Percentiles rank a stretch among this genome's conserved stretches.
Evolutionary conservation across 2,113 vertebrate genomes (phyloP).

Genomic region (Thomomys bottae): DNA sequence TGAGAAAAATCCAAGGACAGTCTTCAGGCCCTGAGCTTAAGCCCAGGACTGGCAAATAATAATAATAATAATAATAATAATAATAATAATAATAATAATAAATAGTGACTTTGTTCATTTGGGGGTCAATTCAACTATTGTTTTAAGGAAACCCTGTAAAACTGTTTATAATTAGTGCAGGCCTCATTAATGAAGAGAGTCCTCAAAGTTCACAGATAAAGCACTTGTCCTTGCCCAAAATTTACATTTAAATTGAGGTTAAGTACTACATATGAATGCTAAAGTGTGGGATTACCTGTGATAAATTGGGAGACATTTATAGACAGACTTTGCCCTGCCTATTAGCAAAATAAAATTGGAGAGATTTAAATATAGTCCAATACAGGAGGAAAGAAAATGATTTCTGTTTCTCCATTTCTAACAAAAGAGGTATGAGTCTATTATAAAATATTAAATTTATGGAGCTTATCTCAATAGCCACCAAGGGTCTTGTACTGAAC

Average conservation of each 20-base stretch:
- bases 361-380: constrained; percentile 75
- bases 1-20: no score
- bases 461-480: constrained; percentile 80
- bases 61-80: no score
- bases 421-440: constrained; percentile 78
- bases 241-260: constrained; percentile 91
- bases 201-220: constrained; percentile 85
- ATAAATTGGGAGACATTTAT: constrained; percentile 75
- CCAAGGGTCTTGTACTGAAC: constrained; percentile 70
- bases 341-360: constrained; percentile 81
- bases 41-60: no score
- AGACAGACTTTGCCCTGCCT: constrained; percentile 74
- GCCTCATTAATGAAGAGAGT: constrained; percentile 85
- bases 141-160: constrained; percentile 82
- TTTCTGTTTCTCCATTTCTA: constrained; percentile 74
- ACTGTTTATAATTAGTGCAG: constrained; percentile 85
- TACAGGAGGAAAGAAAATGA: constrained; percentile 73
- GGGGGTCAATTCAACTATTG: constrained; percentile 80
- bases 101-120: constrained; percentile 83
- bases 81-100: constrained; percentile 71
- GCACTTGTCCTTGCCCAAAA: constrained; percentile 86
- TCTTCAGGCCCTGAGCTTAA: no score
- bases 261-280: constrained; percentile 84
- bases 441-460: constrained; percentile 84
- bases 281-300: constrained; percentile 83